Evolutionary conservation across 2,888 invertebrate genomes (phyloP).

Genomic region (Ormyrus labotus): DNA sequence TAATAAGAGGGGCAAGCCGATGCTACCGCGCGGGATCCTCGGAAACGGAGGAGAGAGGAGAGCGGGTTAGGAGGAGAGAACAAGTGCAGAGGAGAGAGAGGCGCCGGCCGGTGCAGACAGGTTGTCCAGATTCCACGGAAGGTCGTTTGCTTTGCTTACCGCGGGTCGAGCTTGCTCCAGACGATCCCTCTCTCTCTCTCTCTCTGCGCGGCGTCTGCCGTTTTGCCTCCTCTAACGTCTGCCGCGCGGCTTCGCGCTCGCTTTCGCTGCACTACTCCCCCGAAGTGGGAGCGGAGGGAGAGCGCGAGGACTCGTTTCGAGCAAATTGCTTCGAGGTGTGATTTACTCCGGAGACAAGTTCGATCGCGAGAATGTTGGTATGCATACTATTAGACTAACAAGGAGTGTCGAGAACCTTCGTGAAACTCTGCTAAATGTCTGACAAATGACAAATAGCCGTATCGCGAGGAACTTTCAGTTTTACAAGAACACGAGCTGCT

Average conservation of each 20-base stretch:
- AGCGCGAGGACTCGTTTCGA: no score
- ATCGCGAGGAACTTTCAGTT: no score
- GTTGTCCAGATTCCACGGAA: conserved; percentile 76
- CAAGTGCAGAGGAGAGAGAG: conserved; percentile 43
- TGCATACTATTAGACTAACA: not conserved
- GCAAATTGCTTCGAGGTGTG: not conserved
- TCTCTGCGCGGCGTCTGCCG: conserved; percentile 18
- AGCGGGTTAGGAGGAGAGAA: conserved; percentile 43
- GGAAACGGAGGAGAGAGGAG: conserved; percentile 41
- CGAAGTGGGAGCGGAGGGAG: no score
- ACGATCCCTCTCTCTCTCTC: conserved; percentile 16
- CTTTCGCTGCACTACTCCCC: not conserved
- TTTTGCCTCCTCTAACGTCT: conserved; percentile 37
- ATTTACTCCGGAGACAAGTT: not conserved
- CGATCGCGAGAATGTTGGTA: not conserved
- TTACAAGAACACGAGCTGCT: no score
- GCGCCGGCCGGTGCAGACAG: conserved; percentile 73
- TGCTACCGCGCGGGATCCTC: conserved; percentile 49
- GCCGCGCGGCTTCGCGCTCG: conserved; percentile 16
- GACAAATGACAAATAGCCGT: no score
- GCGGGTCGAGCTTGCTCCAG: conserved; percentile 64
- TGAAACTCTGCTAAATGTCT: no score
- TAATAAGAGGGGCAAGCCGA: conserved; percentile 54
- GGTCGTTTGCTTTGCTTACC: conserved; percentile 76
- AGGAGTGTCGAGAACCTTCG: not conserved